Percentiles rank a stretch among this genome's conserved stretches.
phyloP scores from a whole-genome alignment of 2,113 vertebrate species.

The Pagrus major region DNA sequence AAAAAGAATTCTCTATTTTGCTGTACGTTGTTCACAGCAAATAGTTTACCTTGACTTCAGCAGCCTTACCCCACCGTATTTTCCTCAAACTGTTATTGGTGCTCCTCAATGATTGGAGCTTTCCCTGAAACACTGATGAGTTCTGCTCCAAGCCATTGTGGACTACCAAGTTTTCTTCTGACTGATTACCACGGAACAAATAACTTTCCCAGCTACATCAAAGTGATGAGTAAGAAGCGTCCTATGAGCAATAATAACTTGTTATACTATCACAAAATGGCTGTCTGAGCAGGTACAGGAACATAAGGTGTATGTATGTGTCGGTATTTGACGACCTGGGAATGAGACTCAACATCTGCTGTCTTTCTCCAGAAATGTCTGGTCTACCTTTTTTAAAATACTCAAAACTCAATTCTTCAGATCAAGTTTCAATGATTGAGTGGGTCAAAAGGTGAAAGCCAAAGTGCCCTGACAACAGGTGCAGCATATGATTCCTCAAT shows the following conservation, averaged over 20 bases:
- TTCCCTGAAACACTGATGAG: slow-evolving; percentile 15
- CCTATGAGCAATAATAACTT: not conserved
- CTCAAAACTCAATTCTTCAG: not conserved
- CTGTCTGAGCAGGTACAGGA: not conserved
- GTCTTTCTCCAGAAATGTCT: too few species aligned
- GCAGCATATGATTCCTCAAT: not conserved
- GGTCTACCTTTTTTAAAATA: too few species aligned
- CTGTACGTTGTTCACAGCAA: slow-evolving; percentile 30
- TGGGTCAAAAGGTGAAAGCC: not conserved
- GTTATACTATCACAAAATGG: not conserved
- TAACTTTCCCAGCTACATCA: too few species aligned
- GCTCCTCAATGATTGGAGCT: slow-evolving; percentile 21
- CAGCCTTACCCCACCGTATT: slow-evolving; percentile 20
- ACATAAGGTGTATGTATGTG: too few species aligned
- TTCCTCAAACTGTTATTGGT: slow-evolving; percentile 10
- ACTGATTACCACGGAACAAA: too few species aligned
- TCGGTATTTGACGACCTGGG: too few species aligned
- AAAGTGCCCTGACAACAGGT: not conserved
- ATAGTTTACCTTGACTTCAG: slow-evolving; percentile 68
- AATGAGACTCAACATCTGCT: too few species aligned
- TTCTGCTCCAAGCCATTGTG: slow-evolving; percentile 15
- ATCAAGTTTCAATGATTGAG: not conserved
- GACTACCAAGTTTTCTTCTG: not conserved
- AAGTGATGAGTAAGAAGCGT: not conserved
- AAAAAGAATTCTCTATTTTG: slow-evolving; percentile 48